phyloP scores from a whole-genome alignment of 2,113 vertebrate species.

The Eretmochelys imbricata region DNA sequence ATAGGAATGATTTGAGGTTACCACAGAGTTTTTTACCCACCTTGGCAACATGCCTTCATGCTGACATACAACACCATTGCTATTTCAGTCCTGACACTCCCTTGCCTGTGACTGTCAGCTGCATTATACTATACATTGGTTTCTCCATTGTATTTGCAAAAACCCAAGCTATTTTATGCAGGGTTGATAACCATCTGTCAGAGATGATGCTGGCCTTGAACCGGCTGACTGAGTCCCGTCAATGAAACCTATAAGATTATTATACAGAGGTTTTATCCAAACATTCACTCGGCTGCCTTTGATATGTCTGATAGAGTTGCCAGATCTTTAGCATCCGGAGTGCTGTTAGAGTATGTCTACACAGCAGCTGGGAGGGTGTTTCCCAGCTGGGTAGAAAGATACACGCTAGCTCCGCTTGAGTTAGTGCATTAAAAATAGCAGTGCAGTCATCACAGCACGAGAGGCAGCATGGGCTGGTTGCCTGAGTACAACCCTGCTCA shows the following conservation, averaged over 20 bases:
- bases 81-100: background rate
- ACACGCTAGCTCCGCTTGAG: no score
- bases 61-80: background rate
- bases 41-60: background rate
- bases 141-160: background rate
- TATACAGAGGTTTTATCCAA: background rate
- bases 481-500: no score
- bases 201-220: background rate
- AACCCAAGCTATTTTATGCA: background rate
- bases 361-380: no score
- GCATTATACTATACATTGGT: background rate
- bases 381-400: no score
- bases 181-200: background rate
- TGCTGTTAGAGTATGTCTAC: no score
- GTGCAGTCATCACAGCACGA: no score
- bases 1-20: background rate
- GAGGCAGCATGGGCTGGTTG: no score
- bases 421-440: no score
- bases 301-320: no score
- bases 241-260: accelerated
- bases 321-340: no score
- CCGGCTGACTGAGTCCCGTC: background rate
- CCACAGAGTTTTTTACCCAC: background rate
- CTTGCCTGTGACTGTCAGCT: background rate
- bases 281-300: background rate